Evolutionary conservation across 1,140 invertebrate species (phyloP).

Genomic region (Leptinotarsa lineolata): DNA sequence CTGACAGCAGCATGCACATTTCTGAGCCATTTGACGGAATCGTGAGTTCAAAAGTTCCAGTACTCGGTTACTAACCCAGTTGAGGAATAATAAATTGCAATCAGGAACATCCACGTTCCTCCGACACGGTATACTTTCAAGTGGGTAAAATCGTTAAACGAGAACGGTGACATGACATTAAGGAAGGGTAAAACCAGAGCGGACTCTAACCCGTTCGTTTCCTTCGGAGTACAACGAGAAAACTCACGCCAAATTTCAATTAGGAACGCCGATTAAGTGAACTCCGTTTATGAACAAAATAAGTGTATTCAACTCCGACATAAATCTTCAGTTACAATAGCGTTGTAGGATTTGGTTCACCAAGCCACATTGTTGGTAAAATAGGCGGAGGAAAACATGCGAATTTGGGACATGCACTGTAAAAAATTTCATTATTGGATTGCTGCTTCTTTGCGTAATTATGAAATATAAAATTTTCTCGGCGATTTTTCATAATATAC

Average conservation of each 20-base stretch:
- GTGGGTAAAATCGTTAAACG: background rate
- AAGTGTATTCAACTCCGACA: slow-evolving; percentile 33
- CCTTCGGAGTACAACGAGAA: slow-evolving; percentile 28
- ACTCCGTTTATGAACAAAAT: slow-evolving; percentile 39
- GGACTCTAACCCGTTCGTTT: slow-evolving; percentile 12
- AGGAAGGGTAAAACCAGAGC: slow-evolving; percentile 15
- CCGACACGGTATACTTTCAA: background rate
- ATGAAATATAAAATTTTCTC: too few relatives aligned
- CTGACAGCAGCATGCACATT: too few relatives aligned
- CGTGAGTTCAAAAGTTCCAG: too few relatives aligned
- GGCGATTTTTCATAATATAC: too few relatives aligned
- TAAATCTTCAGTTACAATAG: slow-evolving; percentile 38
- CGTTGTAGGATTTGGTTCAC: slow-evolving; percentile 33
- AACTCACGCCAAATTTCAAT: slow-evolving; percentile 40
- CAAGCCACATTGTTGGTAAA: slow-evolving; percentile 33
- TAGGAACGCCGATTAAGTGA: slow-evolving; percentile 37
- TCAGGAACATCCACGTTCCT: background rate
- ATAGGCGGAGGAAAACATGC: slow-evolving; percentile 17
- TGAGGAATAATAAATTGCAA: background rate
- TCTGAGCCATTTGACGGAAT: too few relatives aligned
- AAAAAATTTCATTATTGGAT: too few relatives aligned
- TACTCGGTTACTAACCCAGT: background rate
- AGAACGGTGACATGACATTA: slow-evolving; percentile 2
- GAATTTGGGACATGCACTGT: background rate
- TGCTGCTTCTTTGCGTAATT: too few relatives aligned